Base-by-base conservation (phyloP, 2,797 vertebrate species). In the Taenioides sp. region DNA sequence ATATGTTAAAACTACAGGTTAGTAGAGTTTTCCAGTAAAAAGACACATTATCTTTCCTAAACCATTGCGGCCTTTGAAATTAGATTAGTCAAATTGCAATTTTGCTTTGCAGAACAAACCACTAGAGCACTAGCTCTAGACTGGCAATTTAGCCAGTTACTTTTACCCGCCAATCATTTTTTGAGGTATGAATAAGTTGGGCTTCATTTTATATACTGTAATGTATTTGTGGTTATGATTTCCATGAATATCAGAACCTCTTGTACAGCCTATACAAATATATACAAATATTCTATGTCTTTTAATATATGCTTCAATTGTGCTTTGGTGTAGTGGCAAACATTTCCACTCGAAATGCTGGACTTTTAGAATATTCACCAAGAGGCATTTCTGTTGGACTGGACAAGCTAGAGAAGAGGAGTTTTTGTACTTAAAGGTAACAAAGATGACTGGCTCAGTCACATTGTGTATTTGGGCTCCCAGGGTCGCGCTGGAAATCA, bases 381-480 rank as follows among this genome's bases (percentile, higher is more conserved):
- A 66, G 27, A 68, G 65, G 67, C 69, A 54, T 34, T 27, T 69
- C 76, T 60, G 14, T 5, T 47, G 31, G 72, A 69, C 31, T 67
- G 79, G 34, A 69, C 73, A 34, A 62, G 60, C 67, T 76, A 69
- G 59, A 5, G 5, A 67, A 67, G 55, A 67, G 62, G 27, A 70
- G 61, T 43, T 37, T 4, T 25, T 3, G 27, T 75, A 57, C 70
- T 76, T 18, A 79, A 77, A 75, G 78, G 79, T 76, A 82, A 85
- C 66, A 66, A 40, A 68, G 71, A 76, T 81, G 74, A 83, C 73
- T 70, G 65, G 64, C 16, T 61, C 60, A 80, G 87, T 85, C 84
- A 79, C 72, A 67, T n/a, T 18, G 23, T 16, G 4, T 16, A 25
- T 59, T 12, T 11, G 80, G 76, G 72, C 71, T 72, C 34, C 75